Evolutionary conservation across 2,888 invertebrate genomes (phyloP).

Genomic region (Clanis bilineata): DNA sequence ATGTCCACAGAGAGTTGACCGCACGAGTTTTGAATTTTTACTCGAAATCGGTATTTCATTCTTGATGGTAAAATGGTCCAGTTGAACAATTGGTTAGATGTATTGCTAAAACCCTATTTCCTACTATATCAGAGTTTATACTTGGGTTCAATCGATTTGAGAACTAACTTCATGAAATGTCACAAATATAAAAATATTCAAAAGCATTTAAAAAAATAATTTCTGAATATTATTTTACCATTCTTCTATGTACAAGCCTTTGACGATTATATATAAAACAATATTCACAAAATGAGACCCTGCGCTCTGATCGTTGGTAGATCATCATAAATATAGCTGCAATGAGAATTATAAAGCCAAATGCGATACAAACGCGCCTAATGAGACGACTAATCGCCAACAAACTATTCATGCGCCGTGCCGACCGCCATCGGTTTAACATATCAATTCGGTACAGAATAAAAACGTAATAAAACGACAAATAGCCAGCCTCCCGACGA

Average conservation of each 20-base stretch:
- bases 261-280: not conserved
- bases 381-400: slow-evolving; percentile 55
- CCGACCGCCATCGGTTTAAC: slow-evolving; percentile 46
- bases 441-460: slow-evolving; percentile 55
- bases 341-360: slow-evolving; percentile 37
- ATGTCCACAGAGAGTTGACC: not conserved
- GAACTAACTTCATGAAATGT: too few relatives aligned
- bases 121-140: too few relatives aligned
- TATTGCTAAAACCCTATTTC: too few relatives aligned
- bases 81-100: too few relatives aligned
- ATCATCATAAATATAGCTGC: slow-evolving; percentile 38
- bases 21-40: not conserved
- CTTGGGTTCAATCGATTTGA: too few relatives aligned
- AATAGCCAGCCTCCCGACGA: slow-evolving; percentile 41
- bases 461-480: slow-evolving; percentile 49
- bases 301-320: slow-evolving; percentile 18
- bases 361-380: slow-evolving; percentile 41
- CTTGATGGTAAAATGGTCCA: too few relatives aligned
- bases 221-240: too few relatives aligned
- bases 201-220: too few relatives aligned
- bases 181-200: too few relatives aligned
- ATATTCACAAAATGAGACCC: not conserved
- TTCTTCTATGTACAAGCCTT: too few relatives aligned
- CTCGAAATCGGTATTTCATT: not conserved
- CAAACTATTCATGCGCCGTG: slow-evolving; percentile 39